phyloP scores from a whole-genome alignment of 2,113 vertebrate genomes.

The Trachemys scripta region DNA sequence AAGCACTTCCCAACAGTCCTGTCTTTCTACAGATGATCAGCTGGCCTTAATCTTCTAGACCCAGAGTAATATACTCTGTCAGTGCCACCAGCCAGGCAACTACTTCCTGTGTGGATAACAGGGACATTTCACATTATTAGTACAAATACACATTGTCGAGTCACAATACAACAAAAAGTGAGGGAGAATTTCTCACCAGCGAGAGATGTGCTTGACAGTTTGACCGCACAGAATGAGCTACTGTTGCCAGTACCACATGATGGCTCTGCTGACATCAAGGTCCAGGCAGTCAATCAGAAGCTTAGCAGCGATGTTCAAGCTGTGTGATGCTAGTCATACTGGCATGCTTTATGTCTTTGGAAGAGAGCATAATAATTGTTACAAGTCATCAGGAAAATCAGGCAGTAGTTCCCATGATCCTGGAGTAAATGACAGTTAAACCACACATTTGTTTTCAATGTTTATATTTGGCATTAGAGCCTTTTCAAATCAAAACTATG shows the following conservation, averaged over 20 bases:
- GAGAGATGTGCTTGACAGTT: neutral
- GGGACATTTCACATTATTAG: neutral
- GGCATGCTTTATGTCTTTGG: neutral
- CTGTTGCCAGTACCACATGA: constrained; percentile 19
- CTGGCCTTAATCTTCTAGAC: constrained; percentile 25
- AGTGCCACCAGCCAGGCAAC: neutral
- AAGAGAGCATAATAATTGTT: neutral
- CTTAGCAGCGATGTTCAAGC: constrained; percentile 24
- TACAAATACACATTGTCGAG: neutral
- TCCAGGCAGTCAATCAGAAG: neutral
- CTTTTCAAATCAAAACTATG: constrained; percentile 77
- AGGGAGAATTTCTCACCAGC: neutral
- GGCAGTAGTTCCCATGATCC: constrained; percentile 76
- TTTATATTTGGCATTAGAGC: constrained; percentile 70
- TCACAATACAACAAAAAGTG: neutral
- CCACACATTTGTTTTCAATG: constrained; percentile 70
- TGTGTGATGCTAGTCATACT: neutral
- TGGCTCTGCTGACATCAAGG: constrained; percentile 37
- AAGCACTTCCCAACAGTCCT: constrained; percentile 52
- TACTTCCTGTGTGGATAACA: neutral
- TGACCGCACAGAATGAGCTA: neutral
- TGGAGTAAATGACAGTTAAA: constrained; percentile 71
- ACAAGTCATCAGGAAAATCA: constrained; percentile 49
- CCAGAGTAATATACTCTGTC: neutral
- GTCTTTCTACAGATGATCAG: constrained; percentile 47